These are phyloP conservation scores for Sus scrofa DNA, from an alignment of 2,113 vertebrate genomes.

Conservation along the genomic window T2T-Sscrofa CM000813.6:85472001-85472500, in stretches of 20 bases:
- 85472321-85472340: neutral
- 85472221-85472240: fast-evolving
- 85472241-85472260: neutral
- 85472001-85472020: neutral
- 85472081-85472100: neutral
- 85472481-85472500: slow-evolving; percentile 54
- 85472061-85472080: neutral
- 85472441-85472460: slow-evolving; percentile 69
- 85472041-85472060: fast-evolving
- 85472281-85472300: neutral
- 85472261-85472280: neutral
- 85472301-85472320: neutral
- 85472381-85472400: neutral
- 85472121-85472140: slow-evolving; percentile 63
- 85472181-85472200: slow-evolving; percentile 99
- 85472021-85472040: neutral
- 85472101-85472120: neutral
- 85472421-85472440: slow-evolving; percentile 62
- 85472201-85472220: slow-evolving; percentile 93
- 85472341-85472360: neutral
- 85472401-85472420: slow-evolving; percentile 71
- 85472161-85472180: slow-evolving; percentile 98
- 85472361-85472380: slow-evolving; percentile 52
- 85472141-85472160: slow-evolving; percentile 99
- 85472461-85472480: neutral